These are phyloP conservation scores for Scytalopus superciliaris DNA, from an alignment of 2,113 vertebrate genomes.

Conservation along the genomic window DNA sequence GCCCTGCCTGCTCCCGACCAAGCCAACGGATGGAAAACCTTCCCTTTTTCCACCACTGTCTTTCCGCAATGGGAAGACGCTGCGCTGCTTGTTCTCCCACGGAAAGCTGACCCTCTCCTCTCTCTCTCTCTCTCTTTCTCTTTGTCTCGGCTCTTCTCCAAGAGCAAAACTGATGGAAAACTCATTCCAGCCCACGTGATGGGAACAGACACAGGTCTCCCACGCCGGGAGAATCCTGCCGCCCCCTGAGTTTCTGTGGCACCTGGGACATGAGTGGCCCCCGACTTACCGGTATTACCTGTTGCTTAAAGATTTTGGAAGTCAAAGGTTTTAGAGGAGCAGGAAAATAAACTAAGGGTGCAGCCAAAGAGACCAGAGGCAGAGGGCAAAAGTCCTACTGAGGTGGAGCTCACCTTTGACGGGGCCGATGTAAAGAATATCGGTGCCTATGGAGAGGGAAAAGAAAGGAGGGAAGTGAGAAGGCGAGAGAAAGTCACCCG, in stretches of 20 bases:
- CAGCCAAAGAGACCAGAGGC: slow-evolving; percentile 63
- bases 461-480: slow-evolving; percentile 80
- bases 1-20: neutral
- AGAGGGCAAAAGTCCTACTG: slow-evolving; percentile 63
- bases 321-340: slow-evolving; percentile 58
- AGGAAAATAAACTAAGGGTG: slow-evolving; percentile 64
- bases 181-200: slow-evolving; percentile 25
- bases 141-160: neutral
- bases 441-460: slow-evolving; percentile 89
- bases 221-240: neutral
- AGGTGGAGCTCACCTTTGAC: slow-evolving; percentile 95
- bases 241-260: neutral
- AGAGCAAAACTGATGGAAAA: slow-evolving; percentile 33
- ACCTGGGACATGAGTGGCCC: neutral
- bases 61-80: neutral
- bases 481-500: slow-evolving; percentile 72
- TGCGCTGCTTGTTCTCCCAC: neutral
- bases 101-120: slow-evolving; percentile 5
- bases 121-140: neutral
- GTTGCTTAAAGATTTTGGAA: slow-evolving; percentile 40
- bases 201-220: neutral
- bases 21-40: neutral
- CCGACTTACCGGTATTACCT: slow-evolving; percentile 31
- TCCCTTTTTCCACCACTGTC: neutral
- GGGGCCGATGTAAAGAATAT: slow-evolving; percentile 99